Conservation (phyloP, 2,113 vertebrate genomes). For the Bambusicola thoracicus region DNA sequence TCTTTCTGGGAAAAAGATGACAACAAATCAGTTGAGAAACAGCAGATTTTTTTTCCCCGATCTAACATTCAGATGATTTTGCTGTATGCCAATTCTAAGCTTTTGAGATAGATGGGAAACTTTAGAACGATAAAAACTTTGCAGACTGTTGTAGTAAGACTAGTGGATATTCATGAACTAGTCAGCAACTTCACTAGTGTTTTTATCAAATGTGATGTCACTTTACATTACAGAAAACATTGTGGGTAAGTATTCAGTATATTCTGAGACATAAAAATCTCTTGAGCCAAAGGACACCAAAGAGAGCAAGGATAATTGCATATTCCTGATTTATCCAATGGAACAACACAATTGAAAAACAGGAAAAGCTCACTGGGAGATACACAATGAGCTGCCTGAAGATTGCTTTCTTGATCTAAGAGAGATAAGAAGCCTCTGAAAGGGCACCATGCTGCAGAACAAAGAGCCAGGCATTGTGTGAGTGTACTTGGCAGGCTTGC, state of each 20-base stretch:
- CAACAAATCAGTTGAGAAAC: not conserved
- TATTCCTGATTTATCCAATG: not conserved
- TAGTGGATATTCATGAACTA: not conserved
- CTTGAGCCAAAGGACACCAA: not conserved
- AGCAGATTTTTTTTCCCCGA: constrained; percentile 24
- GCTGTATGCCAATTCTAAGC: not conserved
- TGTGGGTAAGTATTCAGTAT: not conserved
- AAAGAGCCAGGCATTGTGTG: not conserved
- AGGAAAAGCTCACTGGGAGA: not conserved
- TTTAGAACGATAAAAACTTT: not conserved
- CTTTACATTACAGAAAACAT: constrained; percentile 3
- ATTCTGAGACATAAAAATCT: not conserved
- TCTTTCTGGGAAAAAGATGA: not conserved
- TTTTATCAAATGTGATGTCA: not conserved
- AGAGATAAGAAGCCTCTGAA: not conserved
- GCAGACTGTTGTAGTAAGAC: not conserved
- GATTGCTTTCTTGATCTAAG: not conserved
- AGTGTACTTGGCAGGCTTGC: not conserved
- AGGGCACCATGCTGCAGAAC: not conserved
- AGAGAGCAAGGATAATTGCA: not conserved
- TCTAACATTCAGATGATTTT: constrained; percentile 5
- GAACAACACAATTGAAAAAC: not conserved
- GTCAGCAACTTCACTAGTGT: not conserved
- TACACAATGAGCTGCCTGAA: not conserved
- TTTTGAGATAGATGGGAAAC: constrained; percentile 8